phyloP scores from a whole-genome alignment of 1,140 invertebrate genomes.

The Camponotus vicinus region DNA sequence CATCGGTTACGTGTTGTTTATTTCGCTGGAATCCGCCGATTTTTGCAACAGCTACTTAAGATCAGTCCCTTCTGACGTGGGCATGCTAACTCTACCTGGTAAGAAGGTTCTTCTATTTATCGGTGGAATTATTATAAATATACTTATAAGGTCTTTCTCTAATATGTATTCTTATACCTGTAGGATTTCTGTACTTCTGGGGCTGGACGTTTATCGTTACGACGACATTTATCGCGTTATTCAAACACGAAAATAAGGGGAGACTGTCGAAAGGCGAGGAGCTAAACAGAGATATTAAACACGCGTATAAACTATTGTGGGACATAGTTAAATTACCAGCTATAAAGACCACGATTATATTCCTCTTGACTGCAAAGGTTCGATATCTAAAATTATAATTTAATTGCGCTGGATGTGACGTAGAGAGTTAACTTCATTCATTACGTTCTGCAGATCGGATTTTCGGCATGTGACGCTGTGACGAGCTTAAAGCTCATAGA shows the following conservation, averaged over 20 bases:
- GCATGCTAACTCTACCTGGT: slow-evolving; percentile 95
- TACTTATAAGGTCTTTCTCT: background rate
- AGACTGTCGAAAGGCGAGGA: slow-evolving; percentile 84
- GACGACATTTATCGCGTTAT: slow-evolving; percentile 95
- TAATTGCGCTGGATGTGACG: background rate
- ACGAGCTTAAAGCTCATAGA: slow-evolving; percentile 98
- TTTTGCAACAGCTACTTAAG: slow-evolving; percentile 98
- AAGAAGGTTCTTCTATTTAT: slow-evolving; percentile 43
- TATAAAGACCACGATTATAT: slow-evolving; percentile 91
- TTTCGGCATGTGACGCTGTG: slow-evolving; percentile 98
- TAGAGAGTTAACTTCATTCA: background rate
- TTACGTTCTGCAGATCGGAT: slow-evolving; percentile 91
- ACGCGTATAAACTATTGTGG: slow-evolving; percentile 95
- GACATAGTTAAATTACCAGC: slow-evolving; percentile 94
- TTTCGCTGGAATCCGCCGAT: slow-evolving; percentile 98
- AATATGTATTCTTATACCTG: slow-evolving; percentile 70
- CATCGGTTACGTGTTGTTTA: slow-evolving; percentile 98
- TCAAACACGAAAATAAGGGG: slow-evolving; percentile 93
- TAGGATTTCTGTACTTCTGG: slow-evolving; percentile 98
- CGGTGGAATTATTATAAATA: background rate
- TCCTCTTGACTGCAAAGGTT: slow-evolving; percentile 97
- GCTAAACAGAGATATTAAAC: slow-evolving; percentile 89
- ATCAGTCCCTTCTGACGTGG: slow-evolving; percentile 89
- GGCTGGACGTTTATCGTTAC: slow-evolving; percentile 95
- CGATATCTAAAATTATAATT: slow-evolving; percentile 11